These are phyloP conservation scores for Bombus pascuorum DNA, from an alignment of 1,140 invertebrate species.

Conservation along the genomic window DNA sequence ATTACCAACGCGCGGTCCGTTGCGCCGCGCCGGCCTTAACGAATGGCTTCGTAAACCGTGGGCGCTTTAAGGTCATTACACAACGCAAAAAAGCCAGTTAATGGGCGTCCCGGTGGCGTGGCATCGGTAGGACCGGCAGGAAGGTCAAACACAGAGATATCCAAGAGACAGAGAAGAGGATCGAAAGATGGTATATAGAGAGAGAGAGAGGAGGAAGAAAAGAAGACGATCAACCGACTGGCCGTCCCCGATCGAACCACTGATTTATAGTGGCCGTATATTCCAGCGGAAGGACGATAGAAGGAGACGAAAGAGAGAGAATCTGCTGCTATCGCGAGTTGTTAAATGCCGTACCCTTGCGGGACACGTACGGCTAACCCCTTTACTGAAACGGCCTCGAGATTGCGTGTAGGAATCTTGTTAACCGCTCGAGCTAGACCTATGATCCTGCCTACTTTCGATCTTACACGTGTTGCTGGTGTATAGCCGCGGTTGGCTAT, in stretches of 20 bases:
- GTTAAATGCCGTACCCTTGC: constrained; percentile 39
- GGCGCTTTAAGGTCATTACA: constrained; percentile 72
- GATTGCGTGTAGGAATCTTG: constrained; percentile 44
- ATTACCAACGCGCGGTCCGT: constrained; percentile 48
- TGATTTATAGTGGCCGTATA: constrained; percentile 70
- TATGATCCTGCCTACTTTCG: constrained; percentile 37
- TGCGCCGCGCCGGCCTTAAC: constrained; percentile 54
- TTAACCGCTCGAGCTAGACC: constrained; percentile 28
- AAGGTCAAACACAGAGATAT: constrained; percentile 5
- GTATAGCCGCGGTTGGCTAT: constrained; percentile 12
- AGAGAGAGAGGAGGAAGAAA: neutral
- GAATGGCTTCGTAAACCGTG: constrained; percentile 74
- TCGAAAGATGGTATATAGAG: neutral
- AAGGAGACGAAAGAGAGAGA: neutral
- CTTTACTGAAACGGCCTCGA: constrained; percentile 41
- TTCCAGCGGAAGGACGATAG: constrained; percentile 51
- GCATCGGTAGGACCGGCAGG: constrained; percentile 18
- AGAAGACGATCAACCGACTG: constrained; percentile 27
- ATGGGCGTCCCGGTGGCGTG: constrained; percentile 59
- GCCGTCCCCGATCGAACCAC: constrained; percentile 58
- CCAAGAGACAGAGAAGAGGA: constrained; percentile 1
- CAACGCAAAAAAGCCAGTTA: constrained; percentile 70
- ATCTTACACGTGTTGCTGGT: constrained; percentile 46
- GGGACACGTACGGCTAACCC: constrained; percentile 28
- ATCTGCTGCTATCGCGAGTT: constrained; percentile 7